Evolutionary conservation across 2,888 invertebrate species (phyloP), one percentile per base, ranked within the genome.

Genomic region (Cenopis cana): DNA sequence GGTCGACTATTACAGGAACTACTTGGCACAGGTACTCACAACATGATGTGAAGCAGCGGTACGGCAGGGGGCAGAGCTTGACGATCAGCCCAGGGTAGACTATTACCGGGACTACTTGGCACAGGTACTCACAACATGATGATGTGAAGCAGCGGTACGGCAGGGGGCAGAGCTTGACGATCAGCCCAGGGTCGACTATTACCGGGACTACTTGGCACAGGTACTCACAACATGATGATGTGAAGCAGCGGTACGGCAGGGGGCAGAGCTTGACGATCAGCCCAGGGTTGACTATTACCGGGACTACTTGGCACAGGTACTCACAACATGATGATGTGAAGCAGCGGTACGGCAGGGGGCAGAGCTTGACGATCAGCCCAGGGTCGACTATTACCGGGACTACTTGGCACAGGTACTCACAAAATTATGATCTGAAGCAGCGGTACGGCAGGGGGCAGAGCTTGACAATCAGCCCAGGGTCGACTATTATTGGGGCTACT

Each of bases 231-330:
- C n/a, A n/a, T n/a, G n/a, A n/a, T n/a, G n/a, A n/a, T n/a, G n/a
- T n/a, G n/a, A n/a, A n/a, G n/a, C n/a, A n/a, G n/a, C n/a, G n/a
- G n/a, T n/a, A n/a, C n/a, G n/a, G n/a, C n/a, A n/a, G n/a, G 8
- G n/a, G 54, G 65, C 2, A 14, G 17, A 20, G 8, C 52, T 59
- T 14, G 59, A 59, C 17, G 69, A 70, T 12, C 56, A 65, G 10
- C 1, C 18, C 4, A 18, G 69, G 10, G n/a, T 29, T 0, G 52
- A 59, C 24, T 70, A 65, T 33, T 70, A 65, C 14, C 38, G 17
- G 24, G 33, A 65, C 52, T 65, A 70, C 46, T 24, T 70, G 33
- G 59, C 24, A 20, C 69, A 70, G 69, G 69, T 69, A 33, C 33
- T 33, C 24, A 24, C 4, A 24, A n/a, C n/a, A n/a, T n/a, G n/a